These are phyloP conservation scores for Pelvicachromis taeniatus DNA, from an alignment of 2,113 vertebrate species.

Conservation along the genomic window DNA sequence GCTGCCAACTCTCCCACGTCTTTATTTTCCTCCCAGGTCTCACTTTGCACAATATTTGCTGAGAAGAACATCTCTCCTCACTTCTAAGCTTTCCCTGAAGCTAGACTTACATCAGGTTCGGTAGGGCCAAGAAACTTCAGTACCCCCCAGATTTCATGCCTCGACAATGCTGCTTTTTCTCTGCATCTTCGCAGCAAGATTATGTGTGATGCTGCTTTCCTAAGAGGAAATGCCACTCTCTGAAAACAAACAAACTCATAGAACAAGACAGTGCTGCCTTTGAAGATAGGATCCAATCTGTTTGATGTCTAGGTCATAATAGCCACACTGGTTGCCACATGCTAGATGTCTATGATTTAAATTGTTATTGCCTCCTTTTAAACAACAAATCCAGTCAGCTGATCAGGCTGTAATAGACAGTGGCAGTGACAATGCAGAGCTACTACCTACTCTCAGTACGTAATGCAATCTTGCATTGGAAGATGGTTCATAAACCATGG, in stretches of 20 bases:
- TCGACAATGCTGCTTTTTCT: background rate
- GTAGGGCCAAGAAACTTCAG: background rate
- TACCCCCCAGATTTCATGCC: slow-evolving; percentile 4
- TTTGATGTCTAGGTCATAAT: slow-evolving; percentile 46
- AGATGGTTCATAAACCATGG: background rate
- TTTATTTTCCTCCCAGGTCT: slow-evolving; percentile 50
- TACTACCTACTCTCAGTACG: background rate
- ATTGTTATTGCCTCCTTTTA: background rate
- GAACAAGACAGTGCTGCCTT: slow-evolving; percentile 23
- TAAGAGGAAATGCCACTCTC: slow-evolving; percentile 59
- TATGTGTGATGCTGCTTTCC: slow-evolving; percentile 17
- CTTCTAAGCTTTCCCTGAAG: slow-evolving; percentile 7
- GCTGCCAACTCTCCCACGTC: slow-evolving; percentile 52
- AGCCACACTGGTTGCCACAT: background rate
- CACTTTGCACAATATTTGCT: slow-evolving; percentile 35
- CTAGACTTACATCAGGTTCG: background rate
- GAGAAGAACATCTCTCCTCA: slow-evolving; percentile 25
- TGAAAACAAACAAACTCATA: slow-evolving; percentile 52
- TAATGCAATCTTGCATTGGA: background rate
- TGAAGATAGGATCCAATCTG: slow-evolving; percentile 23
- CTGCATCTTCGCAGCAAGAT: slow-evolving; percentile 1
- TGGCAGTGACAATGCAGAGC: background rate
- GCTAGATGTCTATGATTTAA: background rate
- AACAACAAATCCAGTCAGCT: background rate
- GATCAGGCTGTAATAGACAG: background rate